A percentile compares a stretch with the other conserved stretches of the same genome.
These are phyloP conservation scores for Ridgeia piscesae DNA, from an alignment of 1,140 invertebrate species.

Conservation along the genomic window DNA sequence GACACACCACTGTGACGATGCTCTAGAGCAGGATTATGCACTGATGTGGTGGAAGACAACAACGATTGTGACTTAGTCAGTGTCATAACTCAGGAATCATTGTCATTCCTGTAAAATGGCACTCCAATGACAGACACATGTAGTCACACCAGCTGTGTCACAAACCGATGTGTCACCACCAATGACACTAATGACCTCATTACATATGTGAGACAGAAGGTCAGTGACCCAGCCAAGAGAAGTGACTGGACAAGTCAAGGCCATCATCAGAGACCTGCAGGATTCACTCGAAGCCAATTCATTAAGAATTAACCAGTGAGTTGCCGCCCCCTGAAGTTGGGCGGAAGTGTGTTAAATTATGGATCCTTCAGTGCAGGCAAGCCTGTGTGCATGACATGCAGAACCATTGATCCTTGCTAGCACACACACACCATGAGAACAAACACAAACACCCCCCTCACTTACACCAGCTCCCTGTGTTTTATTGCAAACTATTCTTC, in stretches of 20 bases:
- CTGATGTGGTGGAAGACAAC: no score
- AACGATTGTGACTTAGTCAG: no score
- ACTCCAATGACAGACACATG: no score
- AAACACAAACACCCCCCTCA: not conserved
- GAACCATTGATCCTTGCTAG: not conserved
- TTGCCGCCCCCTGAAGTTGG: not conserved
- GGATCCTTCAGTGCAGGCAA: not conserved
- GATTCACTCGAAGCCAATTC: not conserved
- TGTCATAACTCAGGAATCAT: no score
- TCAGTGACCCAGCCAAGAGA: not conserved
- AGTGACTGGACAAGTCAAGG: not conserved
- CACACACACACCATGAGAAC: not conserved
- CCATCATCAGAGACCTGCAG: not conserved
- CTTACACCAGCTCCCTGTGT: not conserved
- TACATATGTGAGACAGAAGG: not conserved
- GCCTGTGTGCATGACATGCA: no score
- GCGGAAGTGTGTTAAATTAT: not conserved
- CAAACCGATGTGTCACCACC: not conserved
- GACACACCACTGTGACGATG: no score
- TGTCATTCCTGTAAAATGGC: no score
- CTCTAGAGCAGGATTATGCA: no score
- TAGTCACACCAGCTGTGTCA: not conserved
- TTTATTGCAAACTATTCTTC: not conserved
- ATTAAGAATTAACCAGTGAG: not conserved
- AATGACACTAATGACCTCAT: not conserved